Conservation (phyloP, 1,140 invertebrate genomes). For the Drosophila kikkawai region DNA sequence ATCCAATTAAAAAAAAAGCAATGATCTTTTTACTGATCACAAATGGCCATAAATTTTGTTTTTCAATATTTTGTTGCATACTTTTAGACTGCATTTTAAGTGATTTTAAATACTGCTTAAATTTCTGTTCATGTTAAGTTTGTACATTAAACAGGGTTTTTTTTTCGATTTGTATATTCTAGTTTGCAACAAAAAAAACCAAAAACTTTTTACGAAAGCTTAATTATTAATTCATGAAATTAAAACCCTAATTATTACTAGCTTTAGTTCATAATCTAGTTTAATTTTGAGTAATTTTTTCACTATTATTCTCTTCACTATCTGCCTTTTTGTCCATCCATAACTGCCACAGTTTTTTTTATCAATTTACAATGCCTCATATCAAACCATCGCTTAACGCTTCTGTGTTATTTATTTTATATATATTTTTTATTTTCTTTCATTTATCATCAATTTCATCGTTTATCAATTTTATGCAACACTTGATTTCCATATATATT, state of each 20-base stretch:
- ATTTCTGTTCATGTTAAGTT: too few relatives aligned
- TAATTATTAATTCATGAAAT: background rate
- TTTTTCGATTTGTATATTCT: too few relatives aligned
- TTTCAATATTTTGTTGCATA: too few relatives aligned
- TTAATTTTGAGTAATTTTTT: background rate
- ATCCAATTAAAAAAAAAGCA: too few relatives aligned
- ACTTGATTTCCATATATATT: constrained; percentile 30
- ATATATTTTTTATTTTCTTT: constrained; percentile 5
- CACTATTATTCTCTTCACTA: background rate
- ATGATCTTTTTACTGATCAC: too few relatives aligned
- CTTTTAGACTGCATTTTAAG: too few relatives aligned
- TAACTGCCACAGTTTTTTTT: constrained; percentile 15
- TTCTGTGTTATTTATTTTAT: constrained; percentile 1
- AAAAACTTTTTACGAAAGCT: background rate
- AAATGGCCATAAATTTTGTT: too few relatives aligned
- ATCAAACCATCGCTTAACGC: background rate
- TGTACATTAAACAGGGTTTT: too few relatives aligned
- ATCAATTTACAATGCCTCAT: constrained; percentile 9
- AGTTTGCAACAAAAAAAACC: too few relatives aligned
- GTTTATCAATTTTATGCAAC: constrained; percentile 51
- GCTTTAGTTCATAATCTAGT: background rate
- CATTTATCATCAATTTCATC: constrained; percentile 24
- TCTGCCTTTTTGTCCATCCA: constrained; percentile 1
- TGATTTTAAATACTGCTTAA: rapidly evolving
- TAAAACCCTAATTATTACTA: background rate